Percentiles rank a stretch among this genome's conserved stretches.
phyloP scores from a whole-genome alignment of 2,888 invertebrate genomes.

The Tetheella fluctuosa region DNA sequence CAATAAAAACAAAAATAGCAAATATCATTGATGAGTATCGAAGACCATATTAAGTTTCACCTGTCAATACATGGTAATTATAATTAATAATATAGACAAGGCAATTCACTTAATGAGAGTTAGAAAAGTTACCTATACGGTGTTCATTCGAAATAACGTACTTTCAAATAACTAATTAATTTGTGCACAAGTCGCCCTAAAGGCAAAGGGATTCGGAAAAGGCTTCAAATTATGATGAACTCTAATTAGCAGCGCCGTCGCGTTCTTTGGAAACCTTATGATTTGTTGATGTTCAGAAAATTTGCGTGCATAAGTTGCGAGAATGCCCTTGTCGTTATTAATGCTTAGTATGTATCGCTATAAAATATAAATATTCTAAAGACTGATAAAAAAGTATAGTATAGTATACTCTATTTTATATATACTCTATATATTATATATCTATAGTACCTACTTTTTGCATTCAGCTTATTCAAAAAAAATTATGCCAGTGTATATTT shows the following conservation, averaged over 20 bases:
- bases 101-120: background rate
- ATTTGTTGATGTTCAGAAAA: background rate
- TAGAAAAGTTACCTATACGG: background rate
- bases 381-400: too few species aligned
- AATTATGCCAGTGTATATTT: too few species aligned
- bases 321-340: background rate
- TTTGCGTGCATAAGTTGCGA: background rate
- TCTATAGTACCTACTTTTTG: too few species aligned
- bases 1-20: too few species aligned
- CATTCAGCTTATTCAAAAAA: too few species aligned
- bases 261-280: background rate
- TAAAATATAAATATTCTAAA: too few species aligned
- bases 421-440: too few species aligned
- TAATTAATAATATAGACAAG: too few species aligned
- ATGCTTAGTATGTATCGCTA: too few species aligned
- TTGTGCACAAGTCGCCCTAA: conserved; percentile 8
- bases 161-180: conserved; percentile 10
- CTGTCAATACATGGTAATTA: too few species aligned
- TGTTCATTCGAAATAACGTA: background rate
- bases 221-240: conserved; percentile 20
- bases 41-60: too few species aligned
- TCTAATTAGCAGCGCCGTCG: conserved; percentile 16
- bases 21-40: background rate
- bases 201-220: conserved; percentile 14
- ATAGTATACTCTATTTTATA: too few species aligned